Conservation (phyloP, 2,797 vertebrate species). For the Peromyscus nudipes region DNA sequence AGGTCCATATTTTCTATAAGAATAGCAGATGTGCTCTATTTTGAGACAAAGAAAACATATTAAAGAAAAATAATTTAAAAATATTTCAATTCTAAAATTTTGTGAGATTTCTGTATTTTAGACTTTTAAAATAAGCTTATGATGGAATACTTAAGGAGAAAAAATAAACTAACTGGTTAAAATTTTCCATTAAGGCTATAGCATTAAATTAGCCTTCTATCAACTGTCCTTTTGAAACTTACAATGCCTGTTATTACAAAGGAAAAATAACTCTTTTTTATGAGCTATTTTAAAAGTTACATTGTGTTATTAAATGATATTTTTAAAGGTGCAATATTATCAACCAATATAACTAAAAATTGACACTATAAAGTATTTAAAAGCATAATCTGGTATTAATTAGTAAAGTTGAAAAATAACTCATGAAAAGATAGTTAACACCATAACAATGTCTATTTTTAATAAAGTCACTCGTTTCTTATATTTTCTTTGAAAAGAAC, state of each 20-base stretch:
- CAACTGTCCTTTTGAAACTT: conserved; percentile 58
- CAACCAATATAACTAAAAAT: conserved; percentile 42
- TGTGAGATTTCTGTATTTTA: conserved; percentile 41
- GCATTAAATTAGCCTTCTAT: conserved; percentile 34
- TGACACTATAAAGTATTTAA: conserved; percentile 49
- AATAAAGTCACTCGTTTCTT: conserved; percentile 36
- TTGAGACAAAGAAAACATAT: conserved; percentile 50
- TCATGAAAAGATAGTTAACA: conserved; percentile 41
- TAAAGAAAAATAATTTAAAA: not conserved
- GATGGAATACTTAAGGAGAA: not conserved
- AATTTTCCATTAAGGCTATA: conserved; percentile 27
- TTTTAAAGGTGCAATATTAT: not conserved
- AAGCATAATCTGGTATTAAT: conserved; percentile 38
- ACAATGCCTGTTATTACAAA: conserved; percentile 18
- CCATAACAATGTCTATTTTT: conserved; percentile 24
- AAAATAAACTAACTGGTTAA: not conserved
- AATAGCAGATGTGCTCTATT: conserved; percentile 97
- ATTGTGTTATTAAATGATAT: conserved; percentile 41
- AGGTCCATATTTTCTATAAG: conserved; percentile 99
- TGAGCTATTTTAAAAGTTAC: conserved; percentile 55
- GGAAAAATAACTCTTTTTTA: conserved; percentile 52
- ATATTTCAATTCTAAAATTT: conserved; percentile 70
- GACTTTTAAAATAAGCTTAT: conserved; percentile 40
- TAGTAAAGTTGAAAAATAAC: not conserved
- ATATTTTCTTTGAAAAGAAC: not conserved